Base-by-base conservation (phyloP, 1,140 invertebrate species). In the Bradynema listronoti region DNA sequence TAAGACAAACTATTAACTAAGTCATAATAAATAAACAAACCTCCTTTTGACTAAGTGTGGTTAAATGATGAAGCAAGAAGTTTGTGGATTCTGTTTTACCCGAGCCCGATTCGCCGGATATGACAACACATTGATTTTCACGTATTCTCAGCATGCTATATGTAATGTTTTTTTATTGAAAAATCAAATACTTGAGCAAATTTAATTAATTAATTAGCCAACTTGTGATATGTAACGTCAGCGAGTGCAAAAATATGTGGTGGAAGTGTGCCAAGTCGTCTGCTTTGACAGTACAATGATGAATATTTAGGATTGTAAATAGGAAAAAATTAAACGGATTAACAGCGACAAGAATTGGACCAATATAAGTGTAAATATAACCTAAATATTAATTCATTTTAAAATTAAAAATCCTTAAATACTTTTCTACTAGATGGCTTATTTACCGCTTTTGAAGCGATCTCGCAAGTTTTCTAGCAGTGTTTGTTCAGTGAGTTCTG, bases 231-330 rank as follows among this genome's bases (percentile, higher is more conserved):
- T 41, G 91, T 90, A 27, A 89, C 87, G 80, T 95, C 91, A 2
- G 91, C 91, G 55, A 95, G 90, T 29, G 92, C 91, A 83, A 95
- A 96, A 74, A 96, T 94, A 77, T 96, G 91, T 11, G 91, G 91
- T 6, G 91, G 91, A 63, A 94, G 83, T 72, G 92, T 90, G 82
- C 67, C 88, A 80, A 75, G 87, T 82, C 79, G 51, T 56, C 77
- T 75, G 81, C 91, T 91, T 80, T 95, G 91, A 25, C 58, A 77
- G 80, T 95, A 96, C 22, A 91, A 79, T 77, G 91, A 89, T 41
- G 94, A 90, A 83, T 93, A 94, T 82, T 94, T 95, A 34, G 91
- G 91, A 82, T 95, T 94, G 81, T 95, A 95, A 67, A 95, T 94
- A 4, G 91, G 91, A 80, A 92, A 90, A 78, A 93, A 93, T n/a